Evolutionary conservation across 2,797 vertebrate species (phyloP).

Genomic region (Rousettus madagascariensis): DNA sequence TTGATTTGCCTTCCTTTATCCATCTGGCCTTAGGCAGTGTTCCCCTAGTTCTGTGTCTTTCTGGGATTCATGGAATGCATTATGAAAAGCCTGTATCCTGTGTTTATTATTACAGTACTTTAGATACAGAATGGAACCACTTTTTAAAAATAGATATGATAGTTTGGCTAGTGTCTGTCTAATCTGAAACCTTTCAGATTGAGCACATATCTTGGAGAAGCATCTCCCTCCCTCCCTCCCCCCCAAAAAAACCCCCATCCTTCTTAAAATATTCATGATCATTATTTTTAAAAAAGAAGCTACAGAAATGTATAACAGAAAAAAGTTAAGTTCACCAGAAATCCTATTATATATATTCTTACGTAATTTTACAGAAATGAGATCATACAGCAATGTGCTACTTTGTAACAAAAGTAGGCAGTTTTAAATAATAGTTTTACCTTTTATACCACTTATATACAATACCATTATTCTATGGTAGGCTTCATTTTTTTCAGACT

Average conservation of each 20-base stretch:
- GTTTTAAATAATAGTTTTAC: constrained; percentile 16
- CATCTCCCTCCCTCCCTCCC: background rate
- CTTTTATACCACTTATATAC: background rate
- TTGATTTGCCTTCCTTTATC: background rate
- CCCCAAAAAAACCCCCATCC: background rate
- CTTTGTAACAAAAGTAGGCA: constrained; percentile 26
- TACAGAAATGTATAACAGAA: background rate
- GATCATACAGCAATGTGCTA: background rate
- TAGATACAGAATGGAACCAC: background rate
- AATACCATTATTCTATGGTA: background rate
- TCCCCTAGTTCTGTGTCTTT: background rate
- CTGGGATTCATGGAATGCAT: background rate
- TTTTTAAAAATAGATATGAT: constrained; percentile 13
- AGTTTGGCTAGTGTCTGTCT: background rate
- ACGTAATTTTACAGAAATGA: constrained; percentile 23
- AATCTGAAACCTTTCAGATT: constrained; percentile 34
- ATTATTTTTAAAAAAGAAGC: background rate
- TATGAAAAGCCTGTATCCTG: background rate
- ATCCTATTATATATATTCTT: background rate
- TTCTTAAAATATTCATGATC: background rate
- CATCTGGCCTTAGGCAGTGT: background rate
- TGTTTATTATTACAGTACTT: background rate
- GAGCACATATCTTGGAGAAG: constrained; percentile 3
- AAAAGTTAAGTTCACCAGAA: constrained; percentile 17
- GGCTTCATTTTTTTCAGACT: background rate